Base-by-base conservation (phyloP, 1,140 invertebrate species). In the Eciton burchellii region DNA sequence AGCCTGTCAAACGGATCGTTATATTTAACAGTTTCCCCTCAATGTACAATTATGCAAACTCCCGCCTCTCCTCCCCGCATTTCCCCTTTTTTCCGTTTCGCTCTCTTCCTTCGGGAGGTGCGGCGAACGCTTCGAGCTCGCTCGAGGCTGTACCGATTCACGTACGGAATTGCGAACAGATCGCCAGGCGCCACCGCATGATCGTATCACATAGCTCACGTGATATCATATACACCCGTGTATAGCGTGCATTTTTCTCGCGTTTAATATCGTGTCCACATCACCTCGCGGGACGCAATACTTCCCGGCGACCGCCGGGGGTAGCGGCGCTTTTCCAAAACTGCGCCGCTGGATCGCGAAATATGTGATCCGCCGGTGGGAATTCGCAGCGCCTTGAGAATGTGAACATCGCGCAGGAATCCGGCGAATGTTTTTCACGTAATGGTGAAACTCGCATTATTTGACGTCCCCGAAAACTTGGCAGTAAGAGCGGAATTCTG, bases 1-100 rank as follows among this genome's bases (percentile, higher is more conserved):
- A 84, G 84, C 62, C 83, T 84, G 83, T 84, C 83, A 81, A 81
- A 73, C 54, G 54, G 52, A 81, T 52, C 52, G 47, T 29, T 63
- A 29, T 63, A 29, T 74, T n/a, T 35, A 35, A 35, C 2, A 3
- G 6, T 35, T 35, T 35, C 35, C 35, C 2, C 35, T 35, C 6
- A 2, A 6, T 35, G 6, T 6, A 35, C 6, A 35, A 35, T 35
- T 35, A 35, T 35, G 6, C 19, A 85, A 74, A 74, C 85, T 68
- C 74, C 52, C 49, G 66, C 47, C 47, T 41, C 12, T 6, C 5
- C 19, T 12, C n/a, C n/a, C n/a, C n/a, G 3, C 26, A 2, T 1
- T 0, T 24, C 14, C 3, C 1, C 3, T 29, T 19, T 21, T 0
- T 8, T 54, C 24, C 3, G 6, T 3, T 43, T n/a, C 59, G n/a